A percentile compares a stretch with the other conserved stretches of the same genome.
These are phyloP conservation scores for Laticauda colubrina DNA, from an alignment of 2,113 vertebrate genomes.

Conservation along the genomic window DNA sequence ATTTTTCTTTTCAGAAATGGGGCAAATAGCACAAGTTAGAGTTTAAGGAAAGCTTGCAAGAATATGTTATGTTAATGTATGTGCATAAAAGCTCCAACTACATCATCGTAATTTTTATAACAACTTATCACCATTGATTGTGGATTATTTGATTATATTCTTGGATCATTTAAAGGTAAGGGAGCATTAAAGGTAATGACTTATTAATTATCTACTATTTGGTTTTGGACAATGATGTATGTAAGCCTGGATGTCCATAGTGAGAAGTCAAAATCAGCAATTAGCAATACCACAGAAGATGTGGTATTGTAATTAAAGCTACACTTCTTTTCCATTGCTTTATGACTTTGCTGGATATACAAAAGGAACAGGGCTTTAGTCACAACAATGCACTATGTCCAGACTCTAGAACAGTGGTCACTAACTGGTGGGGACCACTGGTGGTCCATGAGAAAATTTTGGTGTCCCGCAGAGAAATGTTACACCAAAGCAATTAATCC, in stretches of 20 bases:
- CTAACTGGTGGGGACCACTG: too few species aligned
- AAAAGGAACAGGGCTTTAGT: background rate
- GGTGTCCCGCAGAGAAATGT: too few species aligned
- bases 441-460: too few species aligned
- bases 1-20: constrained; percentile 17
- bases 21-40: background rate
- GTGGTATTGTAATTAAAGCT: background rate
- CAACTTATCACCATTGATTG: background rate
- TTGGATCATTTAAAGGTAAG: background rate
- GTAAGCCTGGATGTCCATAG: background rate
- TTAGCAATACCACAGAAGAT: background rate
- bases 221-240: background rate
- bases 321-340: background rate
- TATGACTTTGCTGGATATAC: background rate
- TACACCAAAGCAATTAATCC: too few species aligned
- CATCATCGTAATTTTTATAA: background rate
- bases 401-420: too few species aligned
- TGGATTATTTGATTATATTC: background rate
- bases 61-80: background rate
- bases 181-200: background rate
- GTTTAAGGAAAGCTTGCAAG: background rate
- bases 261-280: background rate
- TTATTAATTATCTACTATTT: background rate
- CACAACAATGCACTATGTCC: too few species aligned
- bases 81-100: background rate